phyloP scores from a whole-genome alignment of 1,140 invertebrate species.

The Cydia strobilella region DNA sequence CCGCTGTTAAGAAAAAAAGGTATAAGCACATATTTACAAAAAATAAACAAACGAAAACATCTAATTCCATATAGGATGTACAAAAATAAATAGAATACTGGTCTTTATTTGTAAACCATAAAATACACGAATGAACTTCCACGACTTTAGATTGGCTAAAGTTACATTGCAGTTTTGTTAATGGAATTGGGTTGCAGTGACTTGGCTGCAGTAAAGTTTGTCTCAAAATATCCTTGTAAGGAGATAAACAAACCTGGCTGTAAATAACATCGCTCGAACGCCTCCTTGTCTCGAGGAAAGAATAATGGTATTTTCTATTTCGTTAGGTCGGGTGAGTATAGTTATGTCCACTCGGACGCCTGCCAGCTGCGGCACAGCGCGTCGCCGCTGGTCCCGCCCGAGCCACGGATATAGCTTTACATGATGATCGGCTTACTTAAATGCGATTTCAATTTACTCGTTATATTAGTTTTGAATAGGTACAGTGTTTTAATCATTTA shows the following conservation, averaged over 20 bases:
- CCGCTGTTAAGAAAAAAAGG: neutral
- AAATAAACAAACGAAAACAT: neutral
- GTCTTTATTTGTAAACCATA: conserved; percentile 19
- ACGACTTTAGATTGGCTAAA: conserved; percentile 30
- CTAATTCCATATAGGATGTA: neutral
- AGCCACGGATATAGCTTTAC: conserved; percentile 45
- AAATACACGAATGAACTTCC: conserved; percentile 26
- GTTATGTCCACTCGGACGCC: conserved; percentile 66
- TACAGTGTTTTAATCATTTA: no score
- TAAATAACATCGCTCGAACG: conserved; percentile 72
- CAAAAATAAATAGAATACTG: neutral
- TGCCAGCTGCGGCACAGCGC: conserved; percentile 61
- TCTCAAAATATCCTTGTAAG: conserved; percentile 41
- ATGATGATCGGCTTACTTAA: neutral
- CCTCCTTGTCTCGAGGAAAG: conserved; percentile 70
- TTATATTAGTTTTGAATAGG: no score
- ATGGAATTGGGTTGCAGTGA: conserved; percentile 31
- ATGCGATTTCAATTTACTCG: neutral
- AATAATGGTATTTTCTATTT: conserved; percentile 77
- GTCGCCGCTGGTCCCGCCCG: conserved; percentile 46
- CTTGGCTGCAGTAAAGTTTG: conserved; percentile 28
- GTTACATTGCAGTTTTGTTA: conserved; percentile 31
- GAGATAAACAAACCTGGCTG: conserved; percentile 66
- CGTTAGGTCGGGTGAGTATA: conserved; percentile 67
- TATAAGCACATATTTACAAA: neutral